Base-by-base conservation (phyloP, 2,888 invertebrate species). In the Lissocephala sabroskyi region DNA sequence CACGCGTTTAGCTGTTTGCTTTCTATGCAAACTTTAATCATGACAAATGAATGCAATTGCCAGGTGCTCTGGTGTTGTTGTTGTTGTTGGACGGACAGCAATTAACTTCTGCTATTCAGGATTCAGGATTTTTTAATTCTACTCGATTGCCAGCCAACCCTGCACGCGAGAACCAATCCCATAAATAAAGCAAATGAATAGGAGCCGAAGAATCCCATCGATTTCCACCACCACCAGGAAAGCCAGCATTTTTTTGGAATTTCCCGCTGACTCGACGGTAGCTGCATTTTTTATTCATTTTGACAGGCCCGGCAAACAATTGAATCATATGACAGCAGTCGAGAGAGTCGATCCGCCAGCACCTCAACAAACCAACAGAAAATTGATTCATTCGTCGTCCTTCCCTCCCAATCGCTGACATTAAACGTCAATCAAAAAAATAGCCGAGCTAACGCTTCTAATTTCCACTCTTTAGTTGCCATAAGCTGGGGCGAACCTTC, bases 21-120 rank as follows among this genome's bases (percentile, higher is more conserved):
- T 35, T 59, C 65, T 55, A 71, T 67, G 63, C 76, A 66, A 75
- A 70, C 73, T 60, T 71, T 74, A 75, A 79, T 60, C 71, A 64
- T 74, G 79, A 79, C 77, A 77, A 79, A 79, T 79, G 71, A 74
- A 53, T 67, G 56, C 50, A 39, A 56, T 56, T 73, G 67, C 53
- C 65, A 52, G 40, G 36, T 39, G 3, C 13, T 11, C 14, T 44
- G 29, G 42, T 10, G 28, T 49, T 48, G 46, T 43, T 47, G 47
- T 49, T 50, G 49, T 46, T 49, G 44, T 41, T 58, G 23, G 36
- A n/a, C 43, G 52, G 63, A 49, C 45, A 52, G 52, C 76, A 68
- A 76, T 68, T 68, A 76, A 68, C 73, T 74, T 71, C 43, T 62
- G 70, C 62, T 49, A 55, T 49, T 50, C 51, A 37, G n/a, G 42